Base-by-base conservation (phyloP, 1,140 invertebrate genomes). In the Bombus pascuorum region DNA sequence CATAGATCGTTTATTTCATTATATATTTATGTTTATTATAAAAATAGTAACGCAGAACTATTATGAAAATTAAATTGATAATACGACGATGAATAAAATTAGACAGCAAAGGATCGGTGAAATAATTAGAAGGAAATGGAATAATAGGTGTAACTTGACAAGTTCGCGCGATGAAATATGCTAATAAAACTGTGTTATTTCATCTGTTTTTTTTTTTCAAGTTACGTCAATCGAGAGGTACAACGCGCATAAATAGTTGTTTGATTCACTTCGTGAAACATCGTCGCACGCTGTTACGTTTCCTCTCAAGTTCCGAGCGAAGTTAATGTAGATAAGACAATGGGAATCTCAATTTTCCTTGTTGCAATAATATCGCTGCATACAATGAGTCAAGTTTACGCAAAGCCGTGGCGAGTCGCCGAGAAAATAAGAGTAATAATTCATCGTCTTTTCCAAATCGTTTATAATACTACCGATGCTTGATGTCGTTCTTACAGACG, bases 371-470 rank as follows among this genome's bases (percentile, higher is more conserved):
- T 28, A 13, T 18, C 4, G 34, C 13, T 42, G 37, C 70, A 75
- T 47, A 57, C 47, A 75, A 75, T 57, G 34, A 75, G 32, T 37
- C 47, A 28, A 75, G 73, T 75, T 75, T 75, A 75, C 47, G 74
- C 34, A 75, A 75, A 75, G 47, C 28, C 13, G 25, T 18, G 44
- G 44, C 37, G 25, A 39, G 44, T 22, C 47, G 18, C 47, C 47
- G 18, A 53, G 47, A 53, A 53, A 53, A 53, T 32, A 47, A 5
- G 25, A 72, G 39, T 72, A 39, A 18, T 39, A 42, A 75, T 57
- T 47, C 44, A 28, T 37, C 34, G n/a, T 75, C 44, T 75, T 75
- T 75, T 15, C 34, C 25, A 57, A 75, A 57, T 25, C 47, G 25
- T 75, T 75, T 53, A 18, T 22, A 74, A 53, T 53, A 53, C 10